Evolutionary conservation across 2,888 invertebrate species (phyloP).

Genomic region (Gymnocheta viridis): DNA sequence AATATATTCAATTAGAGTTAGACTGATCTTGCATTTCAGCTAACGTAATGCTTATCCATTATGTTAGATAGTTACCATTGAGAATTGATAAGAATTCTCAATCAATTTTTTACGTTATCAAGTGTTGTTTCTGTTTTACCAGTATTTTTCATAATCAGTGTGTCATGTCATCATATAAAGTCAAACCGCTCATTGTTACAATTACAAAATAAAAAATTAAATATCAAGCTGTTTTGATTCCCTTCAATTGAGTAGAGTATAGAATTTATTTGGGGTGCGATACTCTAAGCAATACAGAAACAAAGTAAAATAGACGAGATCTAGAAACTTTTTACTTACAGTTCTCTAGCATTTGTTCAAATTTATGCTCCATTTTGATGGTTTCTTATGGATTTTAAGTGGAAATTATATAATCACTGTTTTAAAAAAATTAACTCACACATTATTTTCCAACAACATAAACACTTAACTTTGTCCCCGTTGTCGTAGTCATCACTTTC

Average conservation of each 20-base stretch:
- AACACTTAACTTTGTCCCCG: not conserved
- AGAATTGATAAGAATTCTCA: not conserved
- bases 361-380: not conserved
- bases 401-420: conserved; percentile 50
- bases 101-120: not conserved
- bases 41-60: not conserved
- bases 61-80: not conserved
- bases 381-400: not conserved
- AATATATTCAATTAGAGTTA: no score
- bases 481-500: not conserved
- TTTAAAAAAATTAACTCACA: conserved; percentile 16
- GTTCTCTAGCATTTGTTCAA: not conserved
- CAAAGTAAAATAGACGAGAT: not conserved
- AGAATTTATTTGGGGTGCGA: not conserved
- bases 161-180: not conserved
- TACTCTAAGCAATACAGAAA: not conserved
- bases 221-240: not conserved
- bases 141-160: not conserved
- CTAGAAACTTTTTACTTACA: conserved; percentile 1
- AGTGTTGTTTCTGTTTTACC: not conserved
- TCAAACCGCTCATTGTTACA: not conserved
- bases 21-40: no score
- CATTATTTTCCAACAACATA: not conserved
- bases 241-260: not conserved
- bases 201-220: not conserved